phyloP scores from a whole-genome alignment of 2,113 vertebrate species.

The Petrocephalus zakoni region DNA sequence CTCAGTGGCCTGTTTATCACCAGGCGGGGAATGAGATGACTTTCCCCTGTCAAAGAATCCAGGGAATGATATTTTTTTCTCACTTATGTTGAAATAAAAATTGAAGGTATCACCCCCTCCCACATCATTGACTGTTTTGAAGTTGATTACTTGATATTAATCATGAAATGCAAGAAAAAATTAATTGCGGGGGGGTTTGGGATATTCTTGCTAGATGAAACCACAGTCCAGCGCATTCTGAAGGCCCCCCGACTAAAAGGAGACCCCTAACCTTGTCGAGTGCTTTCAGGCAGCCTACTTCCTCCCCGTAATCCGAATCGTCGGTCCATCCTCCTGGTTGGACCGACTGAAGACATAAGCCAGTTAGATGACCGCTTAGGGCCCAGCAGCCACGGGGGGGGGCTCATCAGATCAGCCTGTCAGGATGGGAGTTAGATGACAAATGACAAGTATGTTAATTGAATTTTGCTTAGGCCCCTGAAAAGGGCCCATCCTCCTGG shows the following conservation, averaged over 20 bases:
- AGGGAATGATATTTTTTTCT: neutral
- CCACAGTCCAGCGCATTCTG: neutral
- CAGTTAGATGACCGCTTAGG: neutral
- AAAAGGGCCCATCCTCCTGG: neutral
- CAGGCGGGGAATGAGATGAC: neutral
- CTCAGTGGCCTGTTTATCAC: slow-evolving; percentile 4
- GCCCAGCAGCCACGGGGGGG: neutral
- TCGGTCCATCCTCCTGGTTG: neutral
- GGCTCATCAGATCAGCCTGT: neutral
- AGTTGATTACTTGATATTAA: neutral
- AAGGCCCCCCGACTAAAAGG: too few species aligned
- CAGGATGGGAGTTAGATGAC: neutral
- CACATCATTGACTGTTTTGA: neutral
- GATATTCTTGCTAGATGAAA: neutral
- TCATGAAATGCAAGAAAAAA: neutral
- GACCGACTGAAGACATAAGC: neutral
- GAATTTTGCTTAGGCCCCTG: neutral
- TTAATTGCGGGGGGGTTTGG: neutral
- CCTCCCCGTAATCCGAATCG: neutral
- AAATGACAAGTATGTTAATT: neutral
- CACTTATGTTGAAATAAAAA: neutral
- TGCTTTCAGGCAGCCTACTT: neutral
- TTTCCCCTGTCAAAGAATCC: neutral
- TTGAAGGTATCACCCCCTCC: neutral
- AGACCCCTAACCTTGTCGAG: neutral